A percentile compares a stretch with the other conserved stretches of the same genome.
Conservation (phyloP, 2,888 invertebrate genomes). For the Drosophila greeni region DNA sequence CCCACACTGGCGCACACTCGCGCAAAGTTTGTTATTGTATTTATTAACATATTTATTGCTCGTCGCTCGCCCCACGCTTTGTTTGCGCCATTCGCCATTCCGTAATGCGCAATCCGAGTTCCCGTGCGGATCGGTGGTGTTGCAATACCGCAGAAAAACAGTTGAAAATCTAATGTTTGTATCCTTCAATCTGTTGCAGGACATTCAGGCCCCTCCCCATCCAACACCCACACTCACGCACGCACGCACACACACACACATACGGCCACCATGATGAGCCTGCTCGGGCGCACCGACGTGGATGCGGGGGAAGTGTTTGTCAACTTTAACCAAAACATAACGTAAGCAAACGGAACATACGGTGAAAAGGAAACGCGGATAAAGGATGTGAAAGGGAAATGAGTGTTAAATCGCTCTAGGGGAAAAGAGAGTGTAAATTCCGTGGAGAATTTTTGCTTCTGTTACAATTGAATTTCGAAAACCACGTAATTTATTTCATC, state of each 20-base stretch:
- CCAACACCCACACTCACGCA: constrained; percentile 27
- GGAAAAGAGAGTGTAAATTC: not conserved
- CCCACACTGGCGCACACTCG: constrained; percentile 1
- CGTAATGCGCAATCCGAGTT: constrained; percentile 25
- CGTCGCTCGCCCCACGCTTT: constrained; percentile 46
- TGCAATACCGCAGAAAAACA: constrained; percentile 2
- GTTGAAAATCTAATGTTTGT: not conserved
- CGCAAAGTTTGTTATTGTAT: constrained; percentile 46
- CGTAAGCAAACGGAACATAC: constrained; percentile 85
- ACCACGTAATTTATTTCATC: constrained; percentile 3
- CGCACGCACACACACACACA: constrained; percentile 17
- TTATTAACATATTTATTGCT: constrained; percentile 47
- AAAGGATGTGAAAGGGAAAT: not conserved
- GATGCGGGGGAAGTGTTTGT: constrained; percentile 93
- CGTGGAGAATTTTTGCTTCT: not conserved
- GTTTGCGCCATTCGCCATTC: constrained; percentile 45
- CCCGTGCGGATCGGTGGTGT: constrained; percentile 4
- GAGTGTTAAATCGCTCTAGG: not conserved
- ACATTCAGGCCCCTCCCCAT: constrained; percentile 30
- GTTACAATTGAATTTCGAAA: not conserved
- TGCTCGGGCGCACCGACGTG: constrained; percentile 77
- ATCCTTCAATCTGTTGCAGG: constrained; percentile 44
- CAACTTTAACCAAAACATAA: constrained; percentile 98
- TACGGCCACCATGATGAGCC: constrained; percentile 70
- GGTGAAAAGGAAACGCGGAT: not conserved